Base-by-base conservation (phyloP, 2,888 invertebrate species). In the Heliothis peltigera region DNA sequence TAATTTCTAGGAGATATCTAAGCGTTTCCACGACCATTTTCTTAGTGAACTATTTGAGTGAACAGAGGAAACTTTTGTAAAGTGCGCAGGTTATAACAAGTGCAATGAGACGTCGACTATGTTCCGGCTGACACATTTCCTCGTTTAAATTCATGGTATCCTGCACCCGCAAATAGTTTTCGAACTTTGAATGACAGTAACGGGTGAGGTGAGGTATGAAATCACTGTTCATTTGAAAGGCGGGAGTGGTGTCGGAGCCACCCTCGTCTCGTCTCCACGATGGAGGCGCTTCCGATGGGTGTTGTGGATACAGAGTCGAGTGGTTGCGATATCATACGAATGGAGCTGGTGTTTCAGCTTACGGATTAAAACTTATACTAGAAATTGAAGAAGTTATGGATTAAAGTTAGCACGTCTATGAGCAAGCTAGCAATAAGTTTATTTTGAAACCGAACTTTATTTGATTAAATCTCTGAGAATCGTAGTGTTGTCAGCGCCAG, bases 141-240 rank as follows among this genome's bases (percentile, higher is more conserved):
- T 75, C 64, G 64, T 70, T 75, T 64, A 70, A 74, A 76, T 79
- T 71, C 66, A 80, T 71, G 65, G 73, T 75, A 73, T 71, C 68
- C 58, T 79, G 67, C 71, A 63, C 70, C 59, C 70, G 68, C 64
- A 78, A 80, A 85, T 87, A 86, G 84, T 86, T 85, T 53, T 66
- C 62, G 63, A 82, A 84, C 80, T 83, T 84, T 80, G 82, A 84
- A 77, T 80, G 85, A 80, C 81, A 77, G 77, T 75, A 77, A 75
- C 80, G 81, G 78, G 80, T 82, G 81, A 82, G 79, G 77, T 80
- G 82, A 81, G 80, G 74, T 81, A 80, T 82, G 79, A 80, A 84
- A 87, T 84, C 83, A 79, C 77, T 81, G 84, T 77, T 84, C 86
- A 82, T 84, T 85, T 84, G 74, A 75, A 77, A 75, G 63, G 67